These are phyloP conservation scores for Lottia gigantea DNA, from an alignment of 2,888 invertebrate genomes.

Conservation along the genomic window DNA sequence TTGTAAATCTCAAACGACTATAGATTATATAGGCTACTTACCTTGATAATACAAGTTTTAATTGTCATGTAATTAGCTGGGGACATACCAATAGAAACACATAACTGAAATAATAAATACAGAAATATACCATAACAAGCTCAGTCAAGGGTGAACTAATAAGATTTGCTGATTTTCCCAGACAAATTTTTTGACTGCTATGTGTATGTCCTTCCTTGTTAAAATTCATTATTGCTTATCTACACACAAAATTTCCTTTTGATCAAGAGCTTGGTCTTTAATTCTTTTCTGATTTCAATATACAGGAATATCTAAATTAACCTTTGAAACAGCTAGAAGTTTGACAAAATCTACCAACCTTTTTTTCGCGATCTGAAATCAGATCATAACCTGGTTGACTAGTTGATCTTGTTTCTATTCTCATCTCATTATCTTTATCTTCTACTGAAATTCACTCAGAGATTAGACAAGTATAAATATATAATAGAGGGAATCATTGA, in stretches of 20 bases:
- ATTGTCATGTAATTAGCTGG: conserved; percentile 89
- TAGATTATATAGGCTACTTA: conserved; percentile 61
- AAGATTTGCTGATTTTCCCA: too few species aligned
- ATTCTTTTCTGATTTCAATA: too few species aligned
- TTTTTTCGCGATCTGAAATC: conserved; percentile 67
- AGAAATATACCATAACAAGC: too few species aligned
- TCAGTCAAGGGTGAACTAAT: too few species aligned
- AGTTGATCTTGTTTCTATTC: conserved; percentile 29
- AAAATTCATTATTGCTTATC: too few species aligned
- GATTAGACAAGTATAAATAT: too few species aligned
- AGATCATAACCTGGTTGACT: conserved; percentile 65
- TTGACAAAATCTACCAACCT: conserved; percentile 49
- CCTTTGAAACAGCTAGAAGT: not conserved
- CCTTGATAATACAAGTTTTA: conserved; percentile 85
- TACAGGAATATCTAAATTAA: not conserved
- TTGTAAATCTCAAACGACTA: too few species aligned
- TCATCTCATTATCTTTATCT: conserved; percentile 51
- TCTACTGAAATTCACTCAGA: conserved; percentile 34
- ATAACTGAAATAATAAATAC: conserved; percentile 76
- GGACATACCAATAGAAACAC: conserved; percentile 81
- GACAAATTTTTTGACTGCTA: too few species aligned
- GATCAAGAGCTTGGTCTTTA: too few species aligned
- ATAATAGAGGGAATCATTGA: too few species aligned
- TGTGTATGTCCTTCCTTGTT: too few species aligned
- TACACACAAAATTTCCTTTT: too few species aligned